Percentiles rank a stretch among this genome's conserved stretches.
These are phyloP conservation scores for Drosophila virilis DNA, from an alignment of 1,140 invertebrate genomes.

Conservation along the genomic window DNA sequence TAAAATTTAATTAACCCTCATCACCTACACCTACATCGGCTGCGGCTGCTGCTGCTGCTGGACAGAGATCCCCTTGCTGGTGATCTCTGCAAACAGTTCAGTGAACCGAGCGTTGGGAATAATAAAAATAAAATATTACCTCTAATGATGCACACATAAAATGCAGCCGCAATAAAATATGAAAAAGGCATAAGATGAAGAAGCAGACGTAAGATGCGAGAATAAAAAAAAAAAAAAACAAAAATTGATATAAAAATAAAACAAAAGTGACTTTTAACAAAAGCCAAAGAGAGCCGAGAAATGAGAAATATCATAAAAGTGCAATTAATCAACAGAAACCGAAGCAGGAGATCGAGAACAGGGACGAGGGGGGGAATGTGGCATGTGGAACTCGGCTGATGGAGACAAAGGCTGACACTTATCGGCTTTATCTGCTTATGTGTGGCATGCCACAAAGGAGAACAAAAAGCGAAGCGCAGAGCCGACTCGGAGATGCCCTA, in stretches of 20 bases:
- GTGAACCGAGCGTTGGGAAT: slow-evolving; percentile 44
- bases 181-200: slow-evolving; percentile 17
- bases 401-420: slow-evolving; percentile 65
- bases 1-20: slow-evolving; percentile 45
- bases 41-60: background rate
- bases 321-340: slow-evolving; percentile 77
- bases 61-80: background rate
- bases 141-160: slow-evolving; percentile 73
- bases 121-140: slow-evolving; percentile 61
- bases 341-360: slow-evolving; percentile 31
- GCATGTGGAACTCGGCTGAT: slow-evolving; percentile 2
- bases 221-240: background rate
- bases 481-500: too few relatives aligned
- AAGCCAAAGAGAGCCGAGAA: slow-evolving; percentile 32
- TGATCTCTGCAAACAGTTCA: slow-evolving; percentile 59
- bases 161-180: slow-evolving; percentile 70
- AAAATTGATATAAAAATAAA: slow-evolving; percentile 25
- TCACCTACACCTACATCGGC: slow-evolving; percentile 16
- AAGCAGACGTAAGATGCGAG: slow-evolving; percentile 21
- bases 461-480: slow-evolving; percentile 23
- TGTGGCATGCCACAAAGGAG: slow-evolving; percentile 19
- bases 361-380: background rate
- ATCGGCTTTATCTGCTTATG: slow-evolving; percentile 75
- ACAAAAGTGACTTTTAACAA: slow-evolving; percentile 59
- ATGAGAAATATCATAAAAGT: slow-evolving; percentile 72